Base-by-base conservation (phyloP, 2,888 invertebrate genomes). In the Melipona beecheii region DNA sequence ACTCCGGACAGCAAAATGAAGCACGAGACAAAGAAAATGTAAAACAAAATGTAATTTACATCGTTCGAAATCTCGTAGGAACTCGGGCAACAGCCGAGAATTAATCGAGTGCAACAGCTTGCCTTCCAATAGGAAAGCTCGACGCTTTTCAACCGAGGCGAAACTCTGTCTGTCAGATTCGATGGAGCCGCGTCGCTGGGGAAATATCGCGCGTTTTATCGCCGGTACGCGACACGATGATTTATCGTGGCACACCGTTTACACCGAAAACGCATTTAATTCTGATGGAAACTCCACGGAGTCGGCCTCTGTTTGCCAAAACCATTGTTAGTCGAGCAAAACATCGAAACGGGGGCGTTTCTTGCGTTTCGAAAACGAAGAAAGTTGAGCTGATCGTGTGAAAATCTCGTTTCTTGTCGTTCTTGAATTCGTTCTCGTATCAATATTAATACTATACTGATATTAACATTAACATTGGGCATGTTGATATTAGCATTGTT, bases 201-300 rank as follows among this genome's bases (percentile, higher is more conserved):
- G 69, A 69, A 69, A 75, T 79, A 75, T 69, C 54, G 69, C 69
- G 19, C 70, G 54, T 75, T 79, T 79, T 75, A 79, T 79, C 75
- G 75, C 56, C 62, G 21, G 4, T 31, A 36, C 24, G 19, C 24
- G 58, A 58, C 74, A 27, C 56, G 52, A 70, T 70, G 56, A 70
- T 65, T 68, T 68, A 68, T 27, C 36, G 58, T 21, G 21, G 27
- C 49, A 56, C 21, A 15, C 43, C 49, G 68, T 70, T 27, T 52
- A n/a, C 70, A 54, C n/a, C 31, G 70, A 36, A 56, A 36, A 70
- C 36, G 31, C 70, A 54, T 70, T 70, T 56, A 70, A 70, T 70
- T 70, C 36, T 56, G 36, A n/a, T 4, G 24, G n/a, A 36, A 31
- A 70, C 36, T 54, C 24, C 68, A 43, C 11, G 4, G 50, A 27